Evolutionary conservation across 2,888 invertebrate species (phyloP).

Genomic region (Microctonus brassicae): DNA sequence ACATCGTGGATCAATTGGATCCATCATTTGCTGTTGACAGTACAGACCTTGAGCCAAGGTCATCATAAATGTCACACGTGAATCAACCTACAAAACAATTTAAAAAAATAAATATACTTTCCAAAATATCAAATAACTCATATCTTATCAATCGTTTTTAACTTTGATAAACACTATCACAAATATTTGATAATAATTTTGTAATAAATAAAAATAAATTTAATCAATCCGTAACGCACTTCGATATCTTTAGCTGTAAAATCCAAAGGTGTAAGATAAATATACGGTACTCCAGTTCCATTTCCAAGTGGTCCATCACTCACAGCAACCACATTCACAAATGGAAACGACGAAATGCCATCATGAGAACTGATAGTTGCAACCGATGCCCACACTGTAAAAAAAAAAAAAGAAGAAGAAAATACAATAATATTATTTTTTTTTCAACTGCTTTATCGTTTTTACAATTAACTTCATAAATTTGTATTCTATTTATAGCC

Average conservation of each 20-base stretch:
- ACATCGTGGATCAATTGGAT: constrained; percentile 85
- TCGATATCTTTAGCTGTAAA: constrained; percentile 77
- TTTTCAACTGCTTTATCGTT: not conserved
- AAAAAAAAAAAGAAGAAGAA: not conserved
- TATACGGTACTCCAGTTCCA: constrained; percentile 81
- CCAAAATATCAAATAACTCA: not conserved
- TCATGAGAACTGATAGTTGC: constrained; percentile 78
- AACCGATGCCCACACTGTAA: constrained; percentile 80
- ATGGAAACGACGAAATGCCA: constrained; percentile 76
- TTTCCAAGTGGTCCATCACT: constrained; percentile 78
- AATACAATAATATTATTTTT: not conserved
- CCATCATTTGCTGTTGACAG: constrained; percentile 75
- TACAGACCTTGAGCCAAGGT: constrained; percentile 79
- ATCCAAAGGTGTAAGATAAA: constrained; percentile 81
- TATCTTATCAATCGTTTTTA: not conserved
- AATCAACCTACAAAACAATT: constrained; percentile 72
- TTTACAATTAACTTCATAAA: not conserved
- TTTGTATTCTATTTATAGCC: not conserved
- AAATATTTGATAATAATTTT: too few relatives aligned
- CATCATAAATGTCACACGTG: constrained; percentile 77
- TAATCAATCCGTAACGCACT: constrained; percentile 69
- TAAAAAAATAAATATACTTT: not conserved
- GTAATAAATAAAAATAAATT: too few relatives aligned
- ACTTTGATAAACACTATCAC: too few relatives aligned
- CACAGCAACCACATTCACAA: constrained; percentile 78